A percentile compares a stretch with the other conserved stretches of the same genome.
Evolutionary conservation across 2,797 vertebrate species (phyloP).

Genomic region (Telmatherina bonti): DNA sequence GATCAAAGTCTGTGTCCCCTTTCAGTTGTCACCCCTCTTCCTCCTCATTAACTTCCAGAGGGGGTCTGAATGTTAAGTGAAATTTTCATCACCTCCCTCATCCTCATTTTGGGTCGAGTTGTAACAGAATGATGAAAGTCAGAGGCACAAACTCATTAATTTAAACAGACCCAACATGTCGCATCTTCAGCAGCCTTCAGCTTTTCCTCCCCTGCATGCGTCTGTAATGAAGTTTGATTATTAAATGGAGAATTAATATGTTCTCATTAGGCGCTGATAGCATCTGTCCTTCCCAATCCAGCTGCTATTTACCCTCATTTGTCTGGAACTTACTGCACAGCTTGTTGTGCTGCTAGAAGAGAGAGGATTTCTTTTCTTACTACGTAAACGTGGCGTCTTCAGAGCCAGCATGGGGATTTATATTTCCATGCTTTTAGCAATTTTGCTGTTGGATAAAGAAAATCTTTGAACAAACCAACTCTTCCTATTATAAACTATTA

Average conservation of each 20-base stretch:
- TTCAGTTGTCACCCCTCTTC: neutral
- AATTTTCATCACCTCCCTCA: neutral
- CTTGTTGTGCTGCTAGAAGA: neutral
- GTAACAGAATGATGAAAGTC: neutral
- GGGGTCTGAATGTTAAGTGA: conserved; percentile 34
- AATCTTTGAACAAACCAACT: too few species aligned
- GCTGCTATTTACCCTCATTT: neutral
- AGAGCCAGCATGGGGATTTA: conserved; percentile 19
- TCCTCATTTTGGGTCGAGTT: conserved; percentile 2
- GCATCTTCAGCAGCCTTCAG: neutral
- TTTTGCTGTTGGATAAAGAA: neutral
- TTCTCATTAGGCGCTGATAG: neutral
- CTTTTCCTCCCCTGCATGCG: neutral
- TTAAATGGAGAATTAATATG: neutral
- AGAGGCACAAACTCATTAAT: neutral
- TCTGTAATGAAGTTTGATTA: neutral
- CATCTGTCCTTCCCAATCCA: neutral
- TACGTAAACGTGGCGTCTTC: neutral
- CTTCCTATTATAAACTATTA: too few species aligned
- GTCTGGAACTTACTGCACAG: conserved; percentile 8
- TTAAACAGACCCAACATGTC: conserved; percentile 4
- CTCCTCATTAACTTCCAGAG: conserved; percentile 30
- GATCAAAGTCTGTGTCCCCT: too few species aligned
- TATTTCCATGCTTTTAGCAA: conserved; percentile 24
- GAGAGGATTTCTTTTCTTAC: neutral